These are phyloP conservation scores for Poeciliopsis turrubarensis DNA, from an alignment of 2,113 vertebrate species.

Conservation along the genomic window DNA sequence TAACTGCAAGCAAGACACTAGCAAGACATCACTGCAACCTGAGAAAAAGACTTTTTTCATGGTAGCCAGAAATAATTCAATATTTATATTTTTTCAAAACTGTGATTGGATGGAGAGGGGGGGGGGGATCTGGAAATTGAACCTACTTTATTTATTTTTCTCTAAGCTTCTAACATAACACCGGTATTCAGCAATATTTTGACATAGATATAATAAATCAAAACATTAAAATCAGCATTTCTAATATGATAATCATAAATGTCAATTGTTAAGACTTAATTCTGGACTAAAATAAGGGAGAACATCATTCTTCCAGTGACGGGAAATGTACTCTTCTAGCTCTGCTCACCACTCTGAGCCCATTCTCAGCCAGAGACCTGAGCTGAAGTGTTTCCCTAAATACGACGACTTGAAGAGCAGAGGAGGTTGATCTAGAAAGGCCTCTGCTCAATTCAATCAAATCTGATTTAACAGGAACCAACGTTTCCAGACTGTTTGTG, in stretches of 20 bases:
- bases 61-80: no score
- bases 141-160: no score
- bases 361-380: neutral
- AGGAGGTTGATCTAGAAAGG: neutral
- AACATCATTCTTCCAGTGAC: neutral
- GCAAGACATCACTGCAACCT: no score
- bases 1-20: no score
- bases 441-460: slow-evolving; percentile 13
- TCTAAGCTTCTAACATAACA: no score
- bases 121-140: no score
- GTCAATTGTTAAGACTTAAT: neutral
- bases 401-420: neutral
- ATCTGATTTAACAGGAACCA: slow-evolving; percentile 40
- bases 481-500: slow-evolving; percentile 46
- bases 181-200: no score
- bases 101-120: no score
- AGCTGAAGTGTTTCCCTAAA: neutral
- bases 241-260: neutral
- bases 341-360: neutral
- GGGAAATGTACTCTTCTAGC: neutral
- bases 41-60: no score
- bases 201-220: no score
- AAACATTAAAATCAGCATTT: no score
- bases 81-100: no score
- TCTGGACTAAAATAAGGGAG: neutral